phyloP scores from a whole-genome alignment of 1,140 invertebrate genomes.

The Drosophila guanche region DNA sequence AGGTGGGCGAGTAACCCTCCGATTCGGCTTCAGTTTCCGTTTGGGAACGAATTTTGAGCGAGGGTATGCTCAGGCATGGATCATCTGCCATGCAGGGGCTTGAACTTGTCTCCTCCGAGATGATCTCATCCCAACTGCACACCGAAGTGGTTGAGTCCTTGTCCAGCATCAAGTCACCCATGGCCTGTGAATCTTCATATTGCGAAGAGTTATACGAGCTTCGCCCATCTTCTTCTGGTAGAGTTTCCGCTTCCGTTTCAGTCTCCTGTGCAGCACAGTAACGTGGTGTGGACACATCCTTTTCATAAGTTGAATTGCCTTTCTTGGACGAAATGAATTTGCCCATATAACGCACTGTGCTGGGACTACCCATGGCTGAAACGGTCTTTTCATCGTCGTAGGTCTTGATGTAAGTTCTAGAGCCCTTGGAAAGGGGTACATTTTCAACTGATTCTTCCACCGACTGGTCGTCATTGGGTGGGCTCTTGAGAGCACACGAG shows the following conservation, averaged over 20 bases:
- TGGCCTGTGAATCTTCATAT: not conserved
- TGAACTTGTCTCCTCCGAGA: conserved; percentile 24
- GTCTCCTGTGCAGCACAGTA: conserved; percentile 21
- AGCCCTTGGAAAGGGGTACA: conserved; percentile 10
- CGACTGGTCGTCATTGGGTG: not conserved
- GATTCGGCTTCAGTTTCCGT: conserved; percentile 35
- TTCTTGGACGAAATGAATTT: conserved; percentile 54
- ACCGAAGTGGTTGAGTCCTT: conserved; percentile 61
- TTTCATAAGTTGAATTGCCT: conserved; percentile 50
- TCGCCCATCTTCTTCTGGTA: not conserved
- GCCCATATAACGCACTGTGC: conserved; percentile 55
- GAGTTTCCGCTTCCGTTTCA: conserved; percentile 41
- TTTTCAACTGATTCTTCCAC: not conserved
- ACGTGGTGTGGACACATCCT: conserved; percentile 62
- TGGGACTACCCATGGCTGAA: conserved; percentile 17
- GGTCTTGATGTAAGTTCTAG: conserved; percentile 57
- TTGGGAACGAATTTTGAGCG: conserved; percentile 5
- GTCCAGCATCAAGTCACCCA: conserved; percentile 5
- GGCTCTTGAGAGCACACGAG: not conserved
- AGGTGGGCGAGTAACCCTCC: conserved; percentile 2
- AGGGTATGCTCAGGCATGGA: conserved; percentile 21
- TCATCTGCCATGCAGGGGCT: not conserved
- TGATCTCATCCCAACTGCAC: conserved; percentile 60
- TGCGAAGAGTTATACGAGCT: not conserved
- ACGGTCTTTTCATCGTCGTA: conserved; percentile 17